Evolutionary conservation across 2,888 invertebrate genomes (phyloP).

Genomic region (Halictus ligatus): DNA sequence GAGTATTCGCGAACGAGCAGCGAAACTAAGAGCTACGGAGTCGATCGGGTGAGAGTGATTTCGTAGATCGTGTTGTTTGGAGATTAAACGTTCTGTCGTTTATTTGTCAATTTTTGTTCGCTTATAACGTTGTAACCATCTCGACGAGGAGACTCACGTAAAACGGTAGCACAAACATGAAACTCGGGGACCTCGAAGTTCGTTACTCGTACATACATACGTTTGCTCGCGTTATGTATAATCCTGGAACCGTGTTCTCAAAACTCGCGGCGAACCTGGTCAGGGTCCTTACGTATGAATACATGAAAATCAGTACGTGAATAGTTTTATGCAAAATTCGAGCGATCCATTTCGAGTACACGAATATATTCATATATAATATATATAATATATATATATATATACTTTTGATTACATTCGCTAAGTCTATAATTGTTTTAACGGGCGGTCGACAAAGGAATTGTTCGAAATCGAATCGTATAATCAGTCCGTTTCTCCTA

Average conservation of each 20-base stretch:
- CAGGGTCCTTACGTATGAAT: constrained; percentile 41
- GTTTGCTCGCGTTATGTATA: neutral
- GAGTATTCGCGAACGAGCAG: neutral
- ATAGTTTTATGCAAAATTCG: constrained; percentile 57
- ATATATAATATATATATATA: constrained; percentile 11
- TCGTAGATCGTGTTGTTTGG: neutral
- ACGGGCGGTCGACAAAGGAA: constrained; percentile 45
- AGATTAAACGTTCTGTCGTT: constrained; percentile 47
- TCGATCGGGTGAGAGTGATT: constrained; percentile 32
- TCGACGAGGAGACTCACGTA: constrained; percentile 31
- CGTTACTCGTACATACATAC: constrained; percentile 10
- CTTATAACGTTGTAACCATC: constrained; percentile 39
- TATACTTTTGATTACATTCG: constrained; percentile 56
- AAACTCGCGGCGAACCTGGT: constrained; percentile 21
- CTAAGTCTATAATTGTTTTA: constrained; percentile 45
- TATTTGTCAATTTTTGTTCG: constrained; percentile 48
- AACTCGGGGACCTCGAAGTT: constrained; percentile 24
- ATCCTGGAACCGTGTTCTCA: constrained; percentile 7
- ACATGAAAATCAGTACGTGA: constrained; percentile 53
- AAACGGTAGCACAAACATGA: constrained; percentile 23
- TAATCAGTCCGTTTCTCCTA: constrained; percentile 45
- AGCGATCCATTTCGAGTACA: constrained; percentile 49
- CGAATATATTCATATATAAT: constrained; percentile 25
- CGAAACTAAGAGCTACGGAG: neutral
- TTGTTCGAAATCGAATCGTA: constrained; percentile 12